phyloP scores from a whole-genome alignment of 2,113 vertebrate species.

The Notothenia coriiceps region DNA sequence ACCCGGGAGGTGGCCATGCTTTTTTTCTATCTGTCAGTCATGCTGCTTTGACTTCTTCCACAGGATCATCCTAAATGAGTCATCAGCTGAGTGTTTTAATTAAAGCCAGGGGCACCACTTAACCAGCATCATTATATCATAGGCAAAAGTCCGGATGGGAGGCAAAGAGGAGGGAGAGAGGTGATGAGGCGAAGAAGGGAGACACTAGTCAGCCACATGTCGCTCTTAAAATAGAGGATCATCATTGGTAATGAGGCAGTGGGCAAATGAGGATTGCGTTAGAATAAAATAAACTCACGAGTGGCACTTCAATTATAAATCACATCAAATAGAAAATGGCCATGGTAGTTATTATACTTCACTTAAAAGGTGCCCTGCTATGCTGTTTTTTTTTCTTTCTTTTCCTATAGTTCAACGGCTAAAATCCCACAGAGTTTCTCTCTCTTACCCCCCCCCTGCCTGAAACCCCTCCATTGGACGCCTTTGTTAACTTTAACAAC shows the following conservation, averaged over 20 bases:
- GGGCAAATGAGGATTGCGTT: neutral
- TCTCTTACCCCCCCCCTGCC: no score
- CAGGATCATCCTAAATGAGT: slow-evolving; percentile 75
- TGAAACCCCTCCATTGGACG: no score
- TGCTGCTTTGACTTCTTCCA: slow-evolving; percentile 50
- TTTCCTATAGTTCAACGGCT: no score
- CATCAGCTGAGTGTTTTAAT: slow-evolving; percentile 80
- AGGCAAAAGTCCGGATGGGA: slow-evolving; percentile 53
- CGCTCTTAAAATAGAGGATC: slow-evolving; percentile 5
- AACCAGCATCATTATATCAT: slow-evolving; percentile 78
- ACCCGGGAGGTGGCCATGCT: slow-evolving; percentile 43
- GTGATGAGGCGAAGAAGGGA: slow-evolving; percentile 10
- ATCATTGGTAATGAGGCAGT: neutral
- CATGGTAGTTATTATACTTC: no score
- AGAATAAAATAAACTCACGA: neutral
- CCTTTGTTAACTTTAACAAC: no score
- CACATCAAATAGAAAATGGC: no score
- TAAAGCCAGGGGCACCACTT: slow-evolving; percentile 72
- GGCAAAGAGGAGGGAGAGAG: neutral
- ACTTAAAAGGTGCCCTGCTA: no score
- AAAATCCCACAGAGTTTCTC: no score
- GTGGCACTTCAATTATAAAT: neutral
- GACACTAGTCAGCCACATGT: neutral
- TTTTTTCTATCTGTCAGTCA: slow-evolving; percentile 41
- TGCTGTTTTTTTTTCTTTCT: no score